These are phyloP conservation scores for Sphecodes monilicornis DNA, from an alignment of 2,888 invertebrate genomes.

Conservation along the genomic window DNA sequence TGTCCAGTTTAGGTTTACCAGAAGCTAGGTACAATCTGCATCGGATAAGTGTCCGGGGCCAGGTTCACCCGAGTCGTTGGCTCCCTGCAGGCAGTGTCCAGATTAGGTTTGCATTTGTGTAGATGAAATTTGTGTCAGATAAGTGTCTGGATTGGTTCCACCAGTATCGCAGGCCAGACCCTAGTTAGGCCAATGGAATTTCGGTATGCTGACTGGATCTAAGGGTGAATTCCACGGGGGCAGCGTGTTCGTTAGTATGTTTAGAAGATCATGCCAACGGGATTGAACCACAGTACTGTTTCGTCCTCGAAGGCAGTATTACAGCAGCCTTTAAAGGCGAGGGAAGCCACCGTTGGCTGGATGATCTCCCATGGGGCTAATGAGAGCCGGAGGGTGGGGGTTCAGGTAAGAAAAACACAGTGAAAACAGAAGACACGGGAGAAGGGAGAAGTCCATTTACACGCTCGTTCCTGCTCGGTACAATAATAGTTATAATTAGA, in stretches of 20 bases:
- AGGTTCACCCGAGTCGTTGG: too few species aligned
- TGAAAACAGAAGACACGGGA: constrained; percentile 21
- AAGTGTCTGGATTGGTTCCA: neutral
- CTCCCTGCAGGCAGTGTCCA: too few species aligned
- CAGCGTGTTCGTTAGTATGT: neutral
- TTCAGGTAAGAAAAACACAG: constrained; percentile 13
- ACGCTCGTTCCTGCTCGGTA: constrained; percentile 30
- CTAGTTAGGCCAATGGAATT: neutral
- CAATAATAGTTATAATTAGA: constrained; percentile 56
- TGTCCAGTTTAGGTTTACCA: too few species aligned
- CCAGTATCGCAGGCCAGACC: neutral
- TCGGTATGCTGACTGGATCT: neutral
- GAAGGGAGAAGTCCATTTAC: constrained; percentile 52
- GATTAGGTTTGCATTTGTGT: neutral
- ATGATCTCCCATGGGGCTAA: constrained; percentile 13
- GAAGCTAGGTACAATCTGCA: too few species aligned
- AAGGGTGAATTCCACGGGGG: neutral
- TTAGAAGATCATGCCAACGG: neutral
- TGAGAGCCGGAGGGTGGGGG: constrained; percentile 24
- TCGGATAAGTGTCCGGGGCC: too few species aligned
- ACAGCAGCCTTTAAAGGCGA: constrained; percentile 20
- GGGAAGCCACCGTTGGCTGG: constrained; percentile 26
- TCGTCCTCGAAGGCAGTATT: neutral
- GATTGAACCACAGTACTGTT: neutral
- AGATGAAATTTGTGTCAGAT: neutral